These are phyloP conservation scores for Ataeniobius toweri DNA, from an alignment of 2,797 vertebrate species.

Conservation along the genomic window DNA sequence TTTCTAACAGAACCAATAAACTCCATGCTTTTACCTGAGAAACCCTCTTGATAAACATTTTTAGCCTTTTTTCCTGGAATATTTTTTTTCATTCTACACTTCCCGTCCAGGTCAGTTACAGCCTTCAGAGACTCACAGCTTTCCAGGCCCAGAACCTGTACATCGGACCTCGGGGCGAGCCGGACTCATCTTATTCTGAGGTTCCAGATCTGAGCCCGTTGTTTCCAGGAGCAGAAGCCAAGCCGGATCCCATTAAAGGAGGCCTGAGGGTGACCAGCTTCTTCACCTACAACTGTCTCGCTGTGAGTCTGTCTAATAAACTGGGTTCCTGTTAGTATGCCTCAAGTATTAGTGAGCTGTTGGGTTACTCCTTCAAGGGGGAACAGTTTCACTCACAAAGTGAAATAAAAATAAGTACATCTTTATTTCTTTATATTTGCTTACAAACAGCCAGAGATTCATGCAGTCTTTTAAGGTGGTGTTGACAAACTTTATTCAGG, in stretches of 20 bases:
- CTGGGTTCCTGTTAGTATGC: no score
- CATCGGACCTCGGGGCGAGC: conserved; percentile 81
- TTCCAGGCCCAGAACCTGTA: conserved; percentile 90
- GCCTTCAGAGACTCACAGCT: conserved; percentile 81
- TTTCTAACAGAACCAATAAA: no score
- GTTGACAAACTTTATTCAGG: neutral
- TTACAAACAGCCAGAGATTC: neutral
- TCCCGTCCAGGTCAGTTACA: conserved; percentile 80
- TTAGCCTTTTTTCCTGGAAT: no score
- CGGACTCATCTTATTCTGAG: conserved; percentile 18
- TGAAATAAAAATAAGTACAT: neutral
- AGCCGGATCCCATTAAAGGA: conserved; percentile 87
- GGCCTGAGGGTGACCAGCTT: conserved; percentile 84
- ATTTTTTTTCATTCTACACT: no score
- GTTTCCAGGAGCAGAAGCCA: conserved; percentile 77
- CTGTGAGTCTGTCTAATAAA: conserved; percentile 69
- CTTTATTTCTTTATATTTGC: neutral
- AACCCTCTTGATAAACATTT: neutral
- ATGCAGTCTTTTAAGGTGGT: neutral
- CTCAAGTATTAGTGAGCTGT: no score
- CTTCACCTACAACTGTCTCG: conserved; percentile 91
- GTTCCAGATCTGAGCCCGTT: conserved; percentile 68
- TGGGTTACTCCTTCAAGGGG: no score
- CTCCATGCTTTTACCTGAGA: no score
- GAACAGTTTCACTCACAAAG: no score